phyloP scores from a whole-genome alignment of 2,888 invertebrate species.

The Idaea dimidiata region DNA sequence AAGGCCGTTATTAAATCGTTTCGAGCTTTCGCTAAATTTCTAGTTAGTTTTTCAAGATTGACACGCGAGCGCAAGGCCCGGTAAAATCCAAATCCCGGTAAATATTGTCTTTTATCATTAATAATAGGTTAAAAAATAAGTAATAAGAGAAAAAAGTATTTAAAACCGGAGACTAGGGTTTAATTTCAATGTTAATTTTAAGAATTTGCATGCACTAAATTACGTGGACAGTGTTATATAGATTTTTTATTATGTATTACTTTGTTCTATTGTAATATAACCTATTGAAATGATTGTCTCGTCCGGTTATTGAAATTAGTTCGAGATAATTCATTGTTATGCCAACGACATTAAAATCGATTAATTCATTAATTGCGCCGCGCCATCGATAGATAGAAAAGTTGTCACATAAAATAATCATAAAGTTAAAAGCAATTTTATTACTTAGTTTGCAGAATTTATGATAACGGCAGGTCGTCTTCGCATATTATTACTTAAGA shows the following conservation, averaged over 20 bases:
- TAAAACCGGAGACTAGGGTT: no score
- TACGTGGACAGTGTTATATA: no score
- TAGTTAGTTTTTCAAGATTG: no score
- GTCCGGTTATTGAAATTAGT: background rate
- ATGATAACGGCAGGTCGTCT: background rate
- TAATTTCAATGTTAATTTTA: no score
- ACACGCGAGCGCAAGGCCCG: no score
- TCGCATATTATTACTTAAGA: background rate
- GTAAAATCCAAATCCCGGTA: no score
- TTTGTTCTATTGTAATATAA: background rate
- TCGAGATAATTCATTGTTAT: background rate
- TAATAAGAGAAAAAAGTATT: no score
- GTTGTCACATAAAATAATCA: background rate
- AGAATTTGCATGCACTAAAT: background rate
- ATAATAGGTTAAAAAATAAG: no score
- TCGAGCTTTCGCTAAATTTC: no score
- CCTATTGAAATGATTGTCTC: background rate
- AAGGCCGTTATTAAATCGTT: no score
- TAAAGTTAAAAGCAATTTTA: background rate
- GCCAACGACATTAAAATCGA: background rate
- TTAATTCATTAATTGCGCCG: background rate
- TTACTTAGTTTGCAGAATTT: background rate
- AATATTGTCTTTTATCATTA: no score
- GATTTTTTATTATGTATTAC: no score
- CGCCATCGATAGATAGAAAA: background rate